A percentile compares a stretch with the other conserved stretches of the same genome.
Conservation (phyloP, 2,797 vertebrate genomes). For the Acanthurus tractus region DNA sequence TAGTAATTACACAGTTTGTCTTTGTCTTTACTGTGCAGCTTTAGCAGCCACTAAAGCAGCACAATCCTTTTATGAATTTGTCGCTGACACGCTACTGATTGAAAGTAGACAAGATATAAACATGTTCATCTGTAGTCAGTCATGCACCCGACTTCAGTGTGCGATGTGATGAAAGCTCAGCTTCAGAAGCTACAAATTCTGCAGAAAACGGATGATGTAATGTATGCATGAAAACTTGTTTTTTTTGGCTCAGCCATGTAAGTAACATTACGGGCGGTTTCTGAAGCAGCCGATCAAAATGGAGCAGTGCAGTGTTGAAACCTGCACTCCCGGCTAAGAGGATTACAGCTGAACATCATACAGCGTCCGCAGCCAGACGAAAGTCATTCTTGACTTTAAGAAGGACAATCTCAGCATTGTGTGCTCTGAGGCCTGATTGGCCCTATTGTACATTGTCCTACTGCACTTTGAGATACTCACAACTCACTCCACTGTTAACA, state of each 20-base stretch:
- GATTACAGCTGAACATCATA: slow-evolving; percentile 70
- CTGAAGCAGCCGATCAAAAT: slow-evolving; percentile 48
- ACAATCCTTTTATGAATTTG: no score
- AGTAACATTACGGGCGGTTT: slow-evolving; percentile 32
- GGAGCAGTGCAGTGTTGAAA: slow-evolving; percentile 53
- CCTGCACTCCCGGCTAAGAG: slow-evolving; percentile 69
- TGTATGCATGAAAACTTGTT: slow-evolving; percentile 3
- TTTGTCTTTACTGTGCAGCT: no score
- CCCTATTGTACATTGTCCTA: slow-evolving; percentile 37
- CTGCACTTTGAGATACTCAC: slow-evolving; percentile 52
- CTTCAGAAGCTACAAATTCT: slow-evolving; percentile 15
- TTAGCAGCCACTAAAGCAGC: no score
- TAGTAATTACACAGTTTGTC: no score
- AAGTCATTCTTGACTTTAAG: slow-evolving; percentile 70
- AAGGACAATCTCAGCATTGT: slow-evolving; percentile 64
- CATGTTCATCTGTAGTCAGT: slow-evolving; percentile 2
- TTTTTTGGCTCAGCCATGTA: neutral
- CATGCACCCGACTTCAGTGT: slow-evolving; percentile 11
- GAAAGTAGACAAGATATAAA: slow-evolving; percentile 8
- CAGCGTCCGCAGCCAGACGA: slow-evolving; percentile 47
- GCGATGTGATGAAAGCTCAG: slow-evolving; percentile 20
- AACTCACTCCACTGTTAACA: slow-evolving; percentile 20
- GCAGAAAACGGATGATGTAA: slow-evolving; percentile 18
- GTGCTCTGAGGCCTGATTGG: slow-evolving; percentile 50
- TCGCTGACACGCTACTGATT: neutral